Evolutionary conservation across 2,888 invertebrate species (phyloP), one percentile per base, ranked within the genome.

Genomic region (Torymus auratus): DNA sequence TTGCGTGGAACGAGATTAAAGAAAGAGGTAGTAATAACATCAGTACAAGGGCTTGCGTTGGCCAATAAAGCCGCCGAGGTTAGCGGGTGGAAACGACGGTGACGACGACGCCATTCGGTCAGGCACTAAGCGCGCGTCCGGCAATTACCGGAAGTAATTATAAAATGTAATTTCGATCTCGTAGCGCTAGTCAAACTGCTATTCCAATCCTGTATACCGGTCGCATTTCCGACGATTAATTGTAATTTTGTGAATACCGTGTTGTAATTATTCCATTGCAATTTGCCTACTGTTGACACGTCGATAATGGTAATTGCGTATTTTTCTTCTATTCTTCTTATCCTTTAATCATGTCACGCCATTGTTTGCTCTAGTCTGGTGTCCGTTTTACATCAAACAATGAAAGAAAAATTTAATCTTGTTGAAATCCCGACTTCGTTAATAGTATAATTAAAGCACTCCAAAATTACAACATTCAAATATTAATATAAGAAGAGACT

Each of bases 61-160:
- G n/a, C 28, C 53, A 55, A 73, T 73, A 62, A 72, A 72, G 11
- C 14, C 20, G 5, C 11, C 62, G 69, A 69, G 56, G 62, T 62
- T 62, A 52, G n/a, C 11, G 11, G 23, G 20, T 50, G 13, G 41
- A 41, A 41, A 41, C 41, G 41, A 41, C 41, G 41, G 41, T 7
- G 41, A 41, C 41, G 28, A 28, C 28, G 41, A 41, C 20, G 20
- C 55, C 12, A 20, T 53, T 3, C n/a, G 17, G 64, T 65, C 50
- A 75, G 52, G 64, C 12, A 53, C 15, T 50, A 61, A 71, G 64
- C 28, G 20, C 4, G n/a, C 23, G 13, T 58, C 64, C n/a, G 41
- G 41, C 53, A 11, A 74, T 70, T 74, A 70, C 58, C 80, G 58
- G 75, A 75, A 80, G 67, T 61, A 80, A 79, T 80, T 80, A 61